These are phyloP conservation scores for Elephas maximus DNA, from an alignment of 2,113 vertebrate species.

Conservation along the genomic window DNA sequence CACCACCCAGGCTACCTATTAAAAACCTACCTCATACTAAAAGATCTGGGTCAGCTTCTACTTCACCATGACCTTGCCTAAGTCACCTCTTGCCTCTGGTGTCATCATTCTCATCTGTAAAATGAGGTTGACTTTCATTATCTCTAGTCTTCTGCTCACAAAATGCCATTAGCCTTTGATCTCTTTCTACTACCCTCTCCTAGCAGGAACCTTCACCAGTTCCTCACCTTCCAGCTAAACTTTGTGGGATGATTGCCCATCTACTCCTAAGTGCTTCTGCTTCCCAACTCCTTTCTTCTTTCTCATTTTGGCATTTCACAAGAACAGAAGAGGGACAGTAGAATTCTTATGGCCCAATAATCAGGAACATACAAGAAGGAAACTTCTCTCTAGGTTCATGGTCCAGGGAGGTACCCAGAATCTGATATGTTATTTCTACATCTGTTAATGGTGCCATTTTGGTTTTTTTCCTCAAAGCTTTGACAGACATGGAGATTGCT, in stretches of 20 bases:
- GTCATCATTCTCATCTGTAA: background rate
- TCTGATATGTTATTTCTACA: background rate
- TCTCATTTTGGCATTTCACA: background rate
- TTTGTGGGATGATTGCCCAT: background rate
- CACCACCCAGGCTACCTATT: background rate
- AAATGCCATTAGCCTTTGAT: background rate
- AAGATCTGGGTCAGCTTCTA: background rate
- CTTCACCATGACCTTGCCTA: background rate
- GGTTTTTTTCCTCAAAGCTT: conserved; percentile 82
- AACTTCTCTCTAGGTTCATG: background rate
- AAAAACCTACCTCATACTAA: background rate
- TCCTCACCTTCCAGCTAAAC: background rate
- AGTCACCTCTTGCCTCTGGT: background rate
- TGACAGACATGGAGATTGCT: conserved; percentile 91
- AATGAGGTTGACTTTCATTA: background rate
- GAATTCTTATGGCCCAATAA: background rate
- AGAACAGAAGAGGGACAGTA: background rate
- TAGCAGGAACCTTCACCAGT: background rate
- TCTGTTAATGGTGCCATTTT: background rate
- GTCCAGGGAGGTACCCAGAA: background rate
- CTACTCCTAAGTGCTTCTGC: background rate
- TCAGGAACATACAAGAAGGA: background rate
- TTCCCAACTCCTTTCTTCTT: background rate
- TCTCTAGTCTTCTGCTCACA: background rate
- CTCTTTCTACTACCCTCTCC: background rate